Percentiles rank a stretch among this genome's conserved stretches.
Evolutionary conservation across 2,888 invertebrate species (phyloP).

Genomic region (Lasioglossum figueresi): DNA sequence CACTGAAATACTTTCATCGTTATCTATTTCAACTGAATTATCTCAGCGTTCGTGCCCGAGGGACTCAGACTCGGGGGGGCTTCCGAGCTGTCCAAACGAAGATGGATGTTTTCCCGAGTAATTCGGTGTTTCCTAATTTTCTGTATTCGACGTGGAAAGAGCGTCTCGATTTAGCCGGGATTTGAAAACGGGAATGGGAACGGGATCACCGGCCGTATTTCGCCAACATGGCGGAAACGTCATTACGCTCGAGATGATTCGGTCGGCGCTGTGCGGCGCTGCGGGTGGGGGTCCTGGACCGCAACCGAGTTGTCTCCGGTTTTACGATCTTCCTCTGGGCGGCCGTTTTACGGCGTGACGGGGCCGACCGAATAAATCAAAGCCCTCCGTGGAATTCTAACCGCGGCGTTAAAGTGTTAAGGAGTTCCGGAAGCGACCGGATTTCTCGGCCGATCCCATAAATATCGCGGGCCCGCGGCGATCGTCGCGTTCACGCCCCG

Average conservation of each 20-base stretch:
- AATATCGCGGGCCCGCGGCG: slow-evolving; percentile 60
- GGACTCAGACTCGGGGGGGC: too few species aligned
- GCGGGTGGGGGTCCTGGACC: not conserved
- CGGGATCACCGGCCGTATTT: not conserved
- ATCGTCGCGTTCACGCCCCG: slow-evolving; percentile 26
- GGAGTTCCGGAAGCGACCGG: slow-evolving; percentile 68
- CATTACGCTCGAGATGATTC: not conserved
- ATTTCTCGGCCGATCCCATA: slow-evolving; percentile 65
- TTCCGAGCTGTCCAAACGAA: not conserved
- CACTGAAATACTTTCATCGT: not conserved
- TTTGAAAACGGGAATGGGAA: slow-evolving; percentile 7
- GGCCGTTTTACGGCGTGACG: slow-evolving; percentile 58
- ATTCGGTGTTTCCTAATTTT: not conserved
- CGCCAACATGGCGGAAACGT: slow-evolving; percentile 5
- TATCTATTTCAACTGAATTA: too few species aligned
- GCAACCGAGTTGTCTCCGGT: slow-evolving; percentile 34
- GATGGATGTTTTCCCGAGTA: not conserved
- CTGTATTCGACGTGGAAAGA: not conserved
- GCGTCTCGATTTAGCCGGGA: not conserved
- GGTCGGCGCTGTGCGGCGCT: not conserved
- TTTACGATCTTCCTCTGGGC: slow-evolving; percentile 52
- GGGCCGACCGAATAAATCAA: slow-evolving; percentile 65
- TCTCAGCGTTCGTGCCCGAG: too few species aligned
- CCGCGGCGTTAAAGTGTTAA: slow-evolving; percentile 69
- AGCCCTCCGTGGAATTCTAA: slow-evolving; percentile 60